Evolutionary conservation across 2,888 invertebrate species (phyloP).

Genomic region (Deilephila elpenor): DNA sequence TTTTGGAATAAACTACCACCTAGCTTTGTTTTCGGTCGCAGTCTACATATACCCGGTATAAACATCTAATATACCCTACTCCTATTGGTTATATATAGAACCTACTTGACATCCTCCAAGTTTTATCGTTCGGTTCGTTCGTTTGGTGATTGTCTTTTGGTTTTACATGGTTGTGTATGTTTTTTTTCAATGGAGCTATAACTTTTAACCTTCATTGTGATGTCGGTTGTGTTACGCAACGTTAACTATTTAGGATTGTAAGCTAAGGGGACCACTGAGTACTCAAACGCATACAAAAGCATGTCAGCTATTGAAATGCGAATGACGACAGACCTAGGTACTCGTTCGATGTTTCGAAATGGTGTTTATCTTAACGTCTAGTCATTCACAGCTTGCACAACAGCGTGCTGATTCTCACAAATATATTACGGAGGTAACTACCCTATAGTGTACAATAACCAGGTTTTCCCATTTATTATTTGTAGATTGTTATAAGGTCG

Average conservation of each 20-base stretch:
- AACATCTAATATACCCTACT: too few relatives aligned
- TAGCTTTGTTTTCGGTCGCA: too few relatives aligned
- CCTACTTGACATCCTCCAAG: too few relatives aligned
- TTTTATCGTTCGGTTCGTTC: too few relatives aligned
- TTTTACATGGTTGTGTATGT: too few relatives aligned
- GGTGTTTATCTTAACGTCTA: conserved; percentile 62
- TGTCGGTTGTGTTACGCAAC: conserved; percentile 21
- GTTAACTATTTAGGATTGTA: conserved; percentile 23
- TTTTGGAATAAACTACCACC: too few relatives aligned
- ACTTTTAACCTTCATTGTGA: conserved; percentile 2
- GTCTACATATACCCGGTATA: too few relatives aligned
- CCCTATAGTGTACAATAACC: background rate
- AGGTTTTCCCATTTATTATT: too few relatives aligned
- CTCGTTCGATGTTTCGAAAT: conserved; percentile 64
- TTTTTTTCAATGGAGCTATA: background rate
- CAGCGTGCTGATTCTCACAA: conserved; percentile 61
- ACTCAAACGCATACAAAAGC: conserved; percentile 48
- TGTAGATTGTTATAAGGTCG: too few relatives aligned
- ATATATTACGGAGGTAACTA: background rate
- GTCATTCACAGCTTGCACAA: conserved; percentile 66
- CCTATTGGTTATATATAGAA: too few relatives aligned
- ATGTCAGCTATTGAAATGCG: conserved; percentile 53
- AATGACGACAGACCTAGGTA: conserved; percentile 61
- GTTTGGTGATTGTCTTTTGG: too few relatives aligned
- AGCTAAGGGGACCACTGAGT: conserved; percentile 23